A percentile compares a stretch with the other conserved stretches of the same genome.
Evolutionary conservation across 2,888 invertebrate genomes (phyloP).

Genomic region (Bombylius discolor): DNA sequence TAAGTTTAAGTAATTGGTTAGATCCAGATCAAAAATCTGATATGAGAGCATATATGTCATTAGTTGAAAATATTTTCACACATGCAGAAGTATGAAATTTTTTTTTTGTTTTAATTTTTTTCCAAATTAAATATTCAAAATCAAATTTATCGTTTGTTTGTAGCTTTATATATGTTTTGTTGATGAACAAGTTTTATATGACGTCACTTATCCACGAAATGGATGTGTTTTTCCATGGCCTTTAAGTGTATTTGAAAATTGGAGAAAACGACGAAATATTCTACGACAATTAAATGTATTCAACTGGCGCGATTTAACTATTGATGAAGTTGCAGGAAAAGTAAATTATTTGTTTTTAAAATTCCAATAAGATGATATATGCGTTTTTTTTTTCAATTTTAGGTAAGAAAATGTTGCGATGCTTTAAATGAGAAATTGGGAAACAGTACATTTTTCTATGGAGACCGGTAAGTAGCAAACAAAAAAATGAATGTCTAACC

Average conservation of each 20-base stretch:
- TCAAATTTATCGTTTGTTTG: background rate
- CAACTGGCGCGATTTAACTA: conserved; percentile 67
- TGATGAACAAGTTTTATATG: conserved; percentile 62
- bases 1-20: conserved; percentile 57
- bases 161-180: conserved; percentile 80
- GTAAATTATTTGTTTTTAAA: conserved; percentile 27
- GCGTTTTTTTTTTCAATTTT: background rate
- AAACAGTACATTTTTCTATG: conserved; percentile 69
- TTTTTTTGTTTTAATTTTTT: background rate
- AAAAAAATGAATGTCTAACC: too few species aligned
- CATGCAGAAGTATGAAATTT: conserved; percentile 64
- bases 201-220: conserved; percentile 71
- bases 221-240: conserved; percentile 92
- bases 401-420: conserved; percentile 57
- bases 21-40: conserved; percentile 71
- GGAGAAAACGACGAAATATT: conserved; percentile 57
- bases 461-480: conserved; percentile 48
- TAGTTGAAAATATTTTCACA: conserved; percentile 76
- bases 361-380: background rate
- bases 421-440: conserved; percentile 75
- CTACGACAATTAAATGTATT: conserved; percentile 60
- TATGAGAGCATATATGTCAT: conserved; percentile 84
- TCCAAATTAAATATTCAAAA: background rate
- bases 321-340: conserved; percentile 63
- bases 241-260: conserved; percentile 66